Evolutionary conservation across 2,888 invertebrate genomes (phyloP), one percentile per base, ranked within the genome.

Genomic region (Nasonia oneida): DNA sequence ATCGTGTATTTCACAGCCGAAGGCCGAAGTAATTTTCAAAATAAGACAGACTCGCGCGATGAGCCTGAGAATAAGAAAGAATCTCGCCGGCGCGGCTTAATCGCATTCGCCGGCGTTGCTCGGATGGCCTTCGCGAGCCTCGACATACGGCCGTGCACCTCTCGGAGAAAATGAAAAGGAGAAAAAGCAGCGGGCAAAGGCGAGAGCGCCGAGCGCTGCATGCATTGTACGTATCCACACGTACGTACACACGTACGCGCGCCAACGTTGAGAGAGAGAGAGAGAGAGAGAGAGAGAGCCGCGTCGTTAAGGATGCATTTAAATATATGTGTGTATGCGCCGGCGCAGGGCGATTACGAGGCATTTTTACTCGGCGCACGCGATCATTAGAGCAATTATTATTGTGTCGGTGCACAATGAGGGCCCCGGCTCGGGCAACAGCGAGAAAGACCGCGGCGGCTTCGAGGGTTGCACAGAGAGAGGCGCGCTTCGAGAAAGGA

Each of bases 351-450:
- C 89, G 91, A 91, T 92, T 91, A 91, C 91, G 88, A 89, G 88
- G 91, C 91, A 88, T 89, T 91, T 92, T 92, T 91, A 50, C 77
- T 18, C 29, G 88, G 89, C 89, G 89, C 89, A 89, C 89, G 89
- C 89, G 92, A 92, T 92, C 92, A 92, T 93, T 92, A 92, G 91
- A 90, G 92, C 92, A 93, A 93, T 93, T 93, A 93, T 91, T 91
- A 91, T 91, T 90, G 90, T 90, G 91, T 88, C 89, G 83, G 82
- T 79, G 79, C 61, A 91, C 91, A 92, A 91, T 92, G 89, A 90
- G 89, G 89, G 89, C 86, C 89, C 88, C 71, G 33, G 18, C 89
- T 89, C 88, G 89, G 90, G 88, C 89, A 89, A 91, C 90, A 90
- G 91, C 91, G 89, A 89, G 87, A 87, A 88, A 86, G 88, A 47